Evolutionary conservation across 2,113 vertebrate genomes (phyloP).

Genomic region (Peromyscus maniculatus): DNA sequence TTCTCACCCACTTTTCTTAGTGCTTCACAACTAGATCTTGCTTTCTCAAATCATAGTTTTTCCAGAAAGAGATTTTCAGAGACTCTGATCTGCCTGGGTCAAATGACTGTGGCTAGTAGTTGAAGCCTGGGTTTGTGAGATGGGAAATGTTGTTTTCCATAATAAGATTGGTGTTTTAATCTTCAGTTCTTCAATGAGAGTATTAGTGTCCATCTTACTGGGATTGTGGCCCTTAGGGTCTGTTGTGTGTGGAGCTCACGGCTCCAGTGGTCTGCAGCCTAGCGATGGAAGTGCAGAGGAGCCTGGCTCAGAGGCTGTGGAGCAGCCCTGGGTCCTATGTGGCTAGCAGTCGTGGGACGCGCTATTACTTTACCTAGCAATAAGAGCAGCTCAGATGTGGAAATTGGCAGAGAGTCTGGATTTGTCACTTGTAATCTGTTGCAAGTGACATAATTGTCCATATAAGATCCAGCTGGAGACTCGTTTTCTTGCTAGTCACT

Average conservation of each 20-base stretch:
- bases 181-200: background rate
- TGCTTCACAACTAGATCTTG: background rate
- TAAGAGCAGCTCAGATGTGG: slow-evolving; percentile 24
- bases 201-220: background rate
- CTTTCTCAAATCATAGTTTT: background rate
- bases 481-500: slow-evolving; percentile 4
- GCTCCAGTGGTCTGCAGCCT: background rate
- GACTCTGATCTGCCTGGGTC: background rate
- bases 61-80: slow-evolving; percentile 36
- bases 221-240: background rate
- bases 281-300: background rate
- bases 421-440: slow-evolving; percentile 44
- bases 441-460: background rate
- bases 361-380: slow-evolving; percentile 46
- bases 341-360: background rate
- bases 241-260: background rate
- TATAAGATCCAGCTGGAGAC: background rate
- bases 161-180: background rate
- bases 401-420: slow-evolving; percentile 57
- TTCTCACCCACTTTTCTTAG: background rate
- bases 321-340: accelerated
- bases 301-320: background rate
- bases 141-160: background rate
- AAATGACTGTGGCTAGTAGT: background rate
- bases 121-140: slow-evolving; percentile 14